Evolutionary conservation across 2,888 invertebrate genomes (phyloP).

Genomic region (Thereva nobilitata): DNA sequence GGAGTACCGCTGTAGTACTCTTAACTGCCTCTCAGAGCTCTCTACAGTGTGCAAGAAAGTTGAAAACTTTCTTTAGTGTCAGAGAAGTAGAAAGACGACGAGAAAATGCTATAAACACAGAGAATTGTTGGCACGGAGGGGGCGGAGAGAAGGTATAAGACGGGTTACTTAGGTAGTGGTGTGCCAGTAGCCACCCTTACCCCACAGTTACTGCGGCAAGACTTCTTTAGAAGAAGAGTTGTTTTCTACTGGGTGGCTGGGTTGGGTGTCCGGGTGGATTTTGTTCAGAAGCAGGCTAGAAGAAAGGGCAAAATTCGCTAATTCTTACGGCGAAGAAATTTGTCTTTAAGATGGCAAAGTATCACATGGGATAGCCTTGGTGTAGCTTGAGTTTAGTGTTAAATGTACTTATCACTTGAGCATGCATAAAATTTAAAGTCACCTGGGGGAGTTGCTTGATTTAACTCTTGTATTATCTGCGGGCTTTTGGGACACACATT

Average conservation of each 20-base stretch:
- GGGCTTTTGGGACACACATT: constrained; percentile 1
- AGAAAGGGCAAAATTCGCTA: constrained; percentile 29
- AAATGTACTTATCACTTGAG: constrained; percentile 40
- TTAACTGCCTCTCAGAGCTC: constrained; percentile 26
- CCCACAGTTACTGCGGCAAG: too few relatives aligned
- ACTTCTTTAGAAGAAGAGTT: too few relatives aligned
- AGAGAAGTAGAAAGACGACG: too few relatives aligned
- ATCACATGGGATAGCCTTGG: constrained; percentile 17
- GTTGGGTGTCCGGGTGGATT: too few relatives aligned
- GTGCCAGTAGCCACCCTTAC: too few relatives aligned
- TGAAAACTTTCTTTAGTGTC: constrained; percentile 13
- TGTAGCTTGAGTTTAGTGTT: constrained; percentile 35
- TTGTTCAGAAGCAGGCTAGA: too few relatives aligned
- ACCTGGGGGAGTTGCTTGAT: constrained; percentile 40
- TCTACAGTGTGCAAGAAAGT: constrained; percentile 34
- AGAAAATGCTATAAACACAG: not conserved
- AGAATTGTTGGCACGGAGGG: not conserved
- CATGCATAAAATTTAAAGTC: constrained; percentile 42
- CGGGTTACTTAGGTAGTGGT: too few relatives aligned
- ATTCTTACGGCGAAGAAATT: constrained; percentile 40
- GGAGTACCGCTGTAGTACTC: constrained; percentile 27
- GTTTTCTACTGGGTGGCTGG: too few relatives aligned
- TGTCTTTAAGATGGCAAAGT: constrained; percentile 33
- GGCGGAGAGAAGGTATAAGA: too few relatives aligned
- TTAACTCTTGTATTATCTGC: constrained; percentile 27